Evolutionary conservation across 37 sponge, comb jelly and placozoan genomes (phyloP).

Genomic region (Spongilla lacustris): DNA sequence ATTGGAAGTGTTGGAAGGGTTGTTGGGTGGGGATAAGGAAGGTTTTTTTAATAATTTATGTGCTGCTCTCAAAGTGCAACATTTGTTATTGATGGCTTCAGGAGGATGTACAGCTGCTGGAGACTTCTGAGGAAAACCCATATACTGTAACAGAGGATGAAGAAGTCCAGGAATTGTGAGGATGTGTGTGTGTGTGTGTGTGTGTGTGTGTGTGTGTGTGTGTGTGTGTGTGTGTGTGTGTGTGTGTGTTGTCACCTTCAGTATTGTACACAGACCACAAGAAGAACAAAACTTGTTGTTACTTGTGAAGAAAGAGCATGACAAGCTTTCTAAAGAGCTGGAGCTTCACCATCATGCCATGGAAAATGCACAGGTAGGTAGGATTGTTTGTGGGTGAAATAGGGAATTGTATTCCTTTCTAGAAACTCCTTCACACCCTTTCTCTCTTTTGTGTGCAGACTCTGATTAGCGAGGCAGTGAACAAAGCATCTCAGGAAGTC

Average conservation of each 20-base stretch:
- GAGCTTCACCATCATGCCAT: slow-evolving; percentile 19
- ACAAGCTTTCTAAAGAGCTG: slow-evolving; percentile 35
- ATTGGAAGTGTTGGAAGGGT: too few relatives aligned
- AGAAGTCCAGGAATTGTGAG: slow-evolving; percentile 25
- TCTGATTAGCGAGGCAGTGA: slow-evolving; percentile 49
- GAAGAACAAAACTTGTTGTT: neutral
- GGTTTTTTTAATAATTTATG: too few relatives aligned
- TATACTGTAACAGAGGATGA: slow-evolving; percentile 2
- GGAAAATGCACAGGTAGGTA: slow-evolving; percentile 57
- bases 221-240: too few relatives aligned
- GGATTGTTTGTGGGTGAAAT: neutral
- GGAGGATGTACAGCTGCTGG: too few relatives aligned
- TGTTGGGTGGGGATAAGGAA: too few relatives aligned
- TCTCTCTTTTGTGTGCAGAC: too few relatives aligned
- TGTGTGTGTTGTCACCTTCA: neutral
- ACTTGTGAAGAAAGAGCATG: slow-evolving; percentile 24
- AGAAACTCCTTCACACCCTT: too few relatives aligned
- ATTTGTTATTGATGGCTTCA: neutral
- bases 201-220: too few relatives aligned
- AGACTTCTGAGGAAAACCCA: neutral
- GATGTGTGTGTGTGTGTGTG: too few relatives aligned
- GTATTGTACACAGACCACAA: neutral
- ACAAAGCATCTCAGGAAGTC: slow-evolving; percentile 9
- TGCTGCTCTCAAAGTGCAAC: too few relatives aligned
- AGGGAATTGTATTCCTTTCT: too few relatives aligned